These are phyloP conservation scores for Planiliza haematocheilus DNA, from an alignment of 2,113 vertebrate species.

Conservation along the genomic window DNA sequence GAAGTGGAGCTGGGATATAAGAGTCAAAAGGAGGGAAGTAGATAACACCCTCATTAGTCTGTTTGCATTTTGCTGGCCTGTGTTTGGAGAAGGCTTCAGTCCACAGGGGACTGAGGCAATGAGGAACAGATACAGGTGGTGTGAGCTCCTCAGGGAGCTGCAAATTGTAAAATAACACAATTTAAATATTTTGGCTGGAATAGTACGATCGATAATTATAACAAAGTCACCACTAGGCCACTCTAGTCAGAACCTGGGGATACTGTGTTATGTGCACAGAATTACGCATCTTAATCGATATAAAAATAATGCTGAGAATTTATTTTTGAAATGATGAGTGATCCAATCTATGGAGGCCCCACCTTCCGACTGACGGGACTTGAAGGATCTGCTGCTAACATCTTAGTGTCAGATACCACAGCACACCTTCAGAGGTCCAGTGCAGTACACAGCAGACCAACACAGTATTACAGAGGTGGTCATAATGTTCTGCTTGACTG, in stretches of 20 bases:
- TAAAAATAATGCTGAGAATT: constrained; percentile 8
- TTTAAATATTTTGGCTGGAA: constrained; percentile 64
- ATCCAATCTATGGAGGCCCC: no score
- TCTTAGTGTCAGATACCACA: no score
- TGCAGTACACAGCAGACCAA: no score
- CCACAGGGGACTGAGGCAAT: constrained; percentile 53
- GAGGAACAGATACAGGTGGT: constrained; percentile 62
- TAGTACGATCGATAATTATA: constrained; percentile 56
- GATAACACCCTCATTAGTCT: constrained; percentile 77
- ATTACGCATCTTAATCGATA: no score
- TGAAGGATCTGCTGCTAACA: no score
- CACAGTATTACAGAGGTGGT: no score
- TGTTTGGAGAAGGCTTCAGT: constrained; percentile 71
- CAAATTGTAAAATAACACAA: constrained; percentile 59
- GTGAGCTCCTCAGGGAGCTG: constrained; percentile 56
- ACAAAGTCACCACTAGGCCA: constrained; percentile 40
- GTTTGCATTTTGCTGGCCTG: constrained; percentile 67
- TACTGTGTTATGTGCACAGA: no score
- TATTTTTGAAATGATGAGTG: no score
- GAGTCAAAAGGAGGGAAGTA: constrained; percentile 56
- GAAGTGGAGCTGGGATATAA: constrained; percentile 49
- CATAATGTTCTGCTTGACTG: no score
- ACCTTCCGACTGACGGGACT: no score
- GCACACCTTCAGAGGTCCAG: no score
- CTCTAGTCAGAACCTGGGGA: constrained; percentile 40